A percentile compares a stretch with the other conserved stretches of the same genome.
Evolutionary conservation across 2,888 invertebrate species (phyloP).

Genomic region (Acanthococcus lagerstroemiae): DNA sequence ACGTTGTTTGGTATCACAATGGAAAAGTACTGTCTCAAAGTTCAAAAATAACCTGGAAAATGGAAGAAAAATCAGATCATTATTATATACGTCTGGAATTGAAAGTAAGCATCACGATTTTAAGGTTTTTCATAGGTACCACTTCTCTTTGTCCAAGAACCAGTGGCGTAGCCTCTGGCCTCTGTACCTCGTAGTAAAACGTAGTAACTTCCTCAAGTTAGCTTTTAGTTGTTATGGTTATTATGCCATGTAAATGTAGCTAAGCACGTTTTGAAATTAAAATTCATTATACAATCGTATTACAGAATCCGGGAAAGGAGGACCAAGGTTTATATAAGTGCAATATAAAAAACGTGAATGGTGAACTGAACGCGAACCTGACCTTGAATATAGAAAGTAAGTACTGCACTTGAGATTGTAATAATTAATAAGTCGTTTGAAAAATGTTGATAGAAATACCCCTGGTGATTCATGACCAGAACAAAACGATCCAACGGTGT

Average conservation of each 20-base stretch:
- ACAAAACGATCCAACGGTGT: too few relatives aligned
- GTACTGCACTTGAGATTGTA: slow-evolving; percentile 39
- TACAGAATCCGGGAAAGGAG: slow-evolving; percentile 76
- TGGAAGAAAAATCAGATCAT: slow-evolving; percentile 63
- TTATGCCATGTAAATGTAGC: neutral
- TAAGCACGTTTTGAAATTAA: neutral
- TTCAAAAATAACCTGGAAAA: slow-evolving; percentile 62
- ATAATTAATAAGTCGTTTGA: neutral
- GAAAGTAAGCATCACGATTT: slow-evolving; percentile 42
- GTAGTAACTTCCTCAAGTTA: too few relatives aligned
- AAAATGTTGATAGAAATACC: too few relatives aligned
- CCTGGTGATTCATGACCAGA: too few relatives aligned
- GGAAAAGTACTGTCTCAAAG: slow-evolving; percentile 68
- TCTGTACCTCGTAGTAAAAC: too few relatives aligned
- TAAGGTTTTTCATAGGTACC: neutral
- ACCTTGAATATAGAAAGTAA: slow-evolving; percentile 96
- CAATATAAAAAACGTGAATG: slow-evolving; percentile 89
- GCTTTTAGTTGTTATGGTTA: neutral
- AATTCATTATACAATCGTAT: slow-evolving; percentile 29
- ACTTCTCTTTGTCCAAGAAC: neutral
- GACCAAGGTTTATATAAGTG: slow-evolving; percentile 98
- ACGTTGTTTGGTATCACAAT: slow-evolving; percentile 73
- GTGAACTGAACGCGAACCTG: slow-evolving; percentile 93
- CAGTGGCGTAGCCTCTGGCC: neutral
- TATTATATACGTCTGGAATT: slow-evolving; percentile 80